phyloP scores from a whole-genome alignment of 1,140 invertebrate genomes.

The Mycetomoellerius zeteki region DNA sequence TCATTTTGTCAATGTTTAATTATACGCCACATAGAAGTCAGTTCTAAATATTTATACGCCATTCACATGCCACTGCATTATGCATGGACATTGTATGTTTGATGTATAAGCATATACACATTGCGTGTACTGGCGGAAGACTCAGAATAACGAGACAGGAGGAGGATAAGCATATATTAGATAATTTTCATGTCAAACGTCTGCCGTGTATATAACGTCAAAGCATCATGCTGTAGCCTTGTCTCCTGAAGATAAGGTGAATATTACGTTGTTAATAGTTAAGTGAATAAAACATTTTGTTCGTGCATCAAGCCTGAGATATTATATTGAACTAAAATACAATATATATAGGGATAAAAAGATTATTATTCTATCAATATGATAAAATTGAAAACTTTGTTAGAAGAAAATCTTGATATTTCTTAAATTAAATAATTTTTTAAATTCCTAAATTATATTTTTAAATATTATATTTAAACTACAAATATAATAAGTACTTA shows the following conservation, averaged over 20 bases:
- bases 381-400: neutral
- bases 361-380: neutral
- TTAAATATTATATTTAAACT: neutral
- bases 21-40: constrained; percentile 13
- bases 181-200: constrained; percentile 64
- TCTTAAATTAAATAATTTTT: neutral
- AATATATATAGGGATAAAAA: neutral
- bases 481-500: neutral
- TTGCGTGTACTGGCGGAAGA: constrained; percentile 39
- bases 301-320: neutral
- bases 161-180: constrained; percentile 57
- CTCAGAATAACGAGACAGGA: constrained; percentile 52
- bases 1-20: constrained; percentile 39
- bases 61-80: constrained; percentile 41
- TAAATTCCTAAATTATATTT: neutral
- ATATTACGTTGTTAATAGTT: constrained; percentile 54
- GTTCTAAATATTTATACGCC: constrained; percentile 52
- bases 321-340: constrained; percentile 19
- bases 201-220: constrained; percentile 49
- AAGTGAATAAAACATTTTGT: constrained; percentile 61
- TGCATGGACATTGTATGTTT: constrained; percentile 47
- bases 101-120: constrained; percentile 24
- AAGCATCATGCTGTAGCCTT: constrained; percentile 32
- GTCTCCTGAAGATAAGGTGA: constrained; percentile 50
- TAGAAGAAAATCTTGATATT: neutral